phyloP scores from a whole-genome alignment of 2,113 vertebrate species.

The Ptilonorhynchus violaceus region DNA sequence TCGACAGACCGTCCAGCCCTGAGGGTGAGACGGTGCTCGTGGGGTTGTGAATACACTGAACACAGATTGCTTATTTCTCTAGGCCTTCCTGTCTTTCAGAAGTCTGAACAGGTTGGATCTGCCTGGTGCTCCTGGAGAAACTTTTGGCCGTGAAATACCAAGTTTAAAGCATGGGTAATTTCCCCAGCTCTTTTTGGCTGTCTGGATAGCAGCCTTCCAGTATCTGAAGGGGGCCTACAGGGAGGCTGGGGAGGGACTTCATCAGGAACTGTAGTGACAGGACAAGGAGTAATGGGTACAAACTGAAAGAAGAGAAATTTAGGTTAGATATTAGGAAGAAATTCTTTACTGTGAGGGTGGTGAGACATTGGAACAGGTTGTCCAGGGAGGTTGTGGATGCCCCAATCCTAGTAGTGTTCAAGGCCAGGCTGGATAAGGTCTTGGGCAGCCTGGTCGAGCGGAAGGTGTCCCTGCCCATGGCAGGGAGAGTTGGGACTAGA shows the following conservation, averaged over 20 bases:
- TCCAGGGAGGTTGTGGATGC: background rate
- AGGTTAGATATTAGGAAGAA: background rate
- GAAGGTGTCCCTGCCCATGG: background rate
- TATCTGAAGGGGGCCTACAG: background rate
- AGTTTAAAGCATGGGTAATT: background rate
- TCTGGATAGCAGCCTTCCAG: background rate
- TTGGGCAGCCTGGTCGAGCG: background rate
- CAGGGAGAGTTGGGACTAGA: background rate
- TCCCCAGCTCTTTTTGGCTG: background rate
- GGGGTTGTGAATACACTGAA: background rate
- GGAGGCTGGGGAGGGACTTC: background rate
- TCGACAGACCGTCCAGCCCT: accelerated
- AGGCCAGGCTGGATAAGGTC: background rate
- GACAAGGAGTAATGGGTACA: background rate
- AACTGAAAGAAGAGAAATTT: background rate
- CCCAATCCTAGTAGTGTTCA: background rate
- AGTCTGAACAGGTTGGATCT: background rate
- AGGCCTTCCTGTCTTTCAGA: background rate
- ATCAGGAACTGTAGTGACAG: background rate
- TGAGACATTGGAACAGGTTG: background rate
- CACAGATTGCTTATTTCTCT: background rate
- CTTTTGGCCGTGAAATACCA: background rate
- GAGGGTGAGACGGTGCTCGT: accelerated
- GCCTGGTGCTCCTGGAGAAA: background rate
- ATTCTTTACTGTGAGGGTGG: background rate